Base-by-base conservation (phyloP, 2,888 invertebrate genomes). In the Lasiommata megera region DNA sequence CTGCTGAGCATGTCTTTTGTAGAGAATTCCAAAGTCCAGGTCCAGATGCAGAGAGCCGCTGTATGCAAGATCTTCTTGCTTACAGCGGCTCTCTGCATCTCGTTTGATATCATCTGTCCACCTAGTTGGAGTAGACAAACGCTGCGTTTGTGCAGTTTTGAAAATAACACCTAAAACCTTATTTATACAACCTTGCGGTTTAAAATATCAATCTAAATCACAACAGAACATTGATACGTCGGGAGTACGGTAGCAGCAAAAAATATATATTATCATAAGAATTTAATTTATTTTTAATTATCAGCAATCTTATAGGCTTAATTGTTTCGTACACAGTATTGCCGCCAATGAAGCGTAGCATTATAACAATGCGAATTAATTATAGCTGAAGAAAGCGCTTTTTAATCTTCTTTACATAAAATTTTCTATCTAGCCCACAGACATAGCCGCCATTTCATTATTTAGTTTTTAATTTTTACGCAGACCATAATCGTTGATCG, bases 231-330 rank as follows among this genome's bases (percentile, higher is more conserved):
- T 23, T 28, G 43, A 12, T 23, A 43, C 12, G 12, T 31, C 7
- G 7, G 1, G 9, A 9, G 3, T 11, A 11, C 44, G 8, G 43
- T 44, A 12, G 28, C 29, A 3, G 14, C 43, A 44, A 44, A 29
- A 44, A 44, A 28, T 14, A 14, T 44, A 43, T 11, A 28, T 12
- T 28, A 44, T 23, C 12, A 28, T 44, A 28, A 28, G 44, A 44
- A 28, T 28, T 44, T 44, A 44, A 12, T 44, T 44, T 44, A 29
- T 44, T 44, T 44, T 28, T 44, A 44, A 44, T 44, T 44, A 28
- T 29, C 14, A 14, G 46, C 16, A 14, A 29, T n/a, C n/a, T 46
- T 31, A 31, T 16, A 16, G 6, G 29, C 29, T 16, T 46, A 12
- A 46, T 46, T 46, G 16, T 29, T 29, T 44, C 28, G 29, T 44